Evolutionary conservation across 2,797 vertebrate genomes (phyloP).

Genomic region (Poeciliopsis infans): DNA sequence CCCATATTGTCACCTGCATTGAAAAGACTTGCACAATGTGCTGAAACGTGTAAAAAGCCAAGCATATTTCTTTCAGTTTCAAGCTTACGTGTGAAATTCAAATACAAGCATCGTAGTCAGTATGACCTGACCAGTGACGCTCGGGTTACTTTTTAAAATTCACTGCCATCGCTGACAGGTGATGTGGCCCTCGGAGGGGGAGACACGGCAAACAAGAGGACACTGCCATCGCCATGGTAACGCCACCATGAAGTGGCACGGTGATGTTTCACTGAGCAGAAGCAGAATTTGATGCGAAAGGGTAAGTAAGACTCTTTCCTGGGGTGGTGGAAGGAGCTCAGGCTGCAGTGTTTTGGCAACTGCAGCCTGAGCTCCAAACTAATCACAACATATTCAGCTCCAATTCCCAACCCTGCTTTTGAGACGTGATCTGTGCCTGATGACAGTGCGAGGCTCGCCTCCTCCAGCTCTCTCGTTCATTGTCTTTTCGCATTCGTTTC

Average conservation of each 20-base stretch:
- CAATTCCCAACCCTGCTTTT: slow-evolving; percentile 61
- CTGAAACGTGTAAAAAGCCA: neutral
- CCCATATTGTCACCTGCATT: neutral
- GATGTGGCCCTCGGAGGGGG: slow-evolving; percentile 38
- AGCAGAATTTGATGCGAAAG: slow-evolving; percentile 35
- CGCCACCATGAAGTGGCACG: slow-evolving; percentile 53
- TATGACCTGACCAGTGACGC: slow-evolving; percentile 24
- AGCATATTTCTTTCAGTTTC: neutral
- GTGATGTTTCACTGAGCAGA: slow-evolving; percentile 44
- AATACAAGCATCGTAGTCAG: neutral
- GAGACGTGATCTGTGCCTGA: slow-evolving; percentile 57
- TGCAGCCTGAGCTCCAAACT: slow-evolving; percentile 55
- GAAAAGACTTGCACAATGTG: neutral
- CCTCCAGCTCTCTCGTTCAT: slow-evolving; percentile 50
- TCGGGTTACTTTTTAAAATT: slow-evolving; percentile 50
- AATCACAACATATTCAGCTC: slow-evolving; percentile 62
- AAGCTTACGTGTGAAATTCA: neutral
- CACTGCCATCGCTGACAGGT: slow-evolving; percentile 41
- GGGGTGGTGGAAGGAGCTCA: slow-evolving; percentile 43
- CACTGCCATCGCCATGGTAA: slow-evolving; percentile 75
- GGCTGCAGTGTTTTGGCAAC: slow-evolving; percentile 47
- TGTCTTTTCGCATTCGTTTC: slow-evolving; percentile 58
- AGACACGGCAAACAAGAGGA: slow-evolving; percentile 55
- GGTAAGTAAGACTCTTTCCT: slow-evolving; percentile 37
- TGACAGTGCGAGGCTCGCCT: slow-evolving; percentile 47